A percentile compares a stretch with the other conserved stretches of the same genome.
Evolutionary conservation across 2,113 vertebrate species (phyloP).

Genomic region (Paralichthys olivaceus): DNA sequence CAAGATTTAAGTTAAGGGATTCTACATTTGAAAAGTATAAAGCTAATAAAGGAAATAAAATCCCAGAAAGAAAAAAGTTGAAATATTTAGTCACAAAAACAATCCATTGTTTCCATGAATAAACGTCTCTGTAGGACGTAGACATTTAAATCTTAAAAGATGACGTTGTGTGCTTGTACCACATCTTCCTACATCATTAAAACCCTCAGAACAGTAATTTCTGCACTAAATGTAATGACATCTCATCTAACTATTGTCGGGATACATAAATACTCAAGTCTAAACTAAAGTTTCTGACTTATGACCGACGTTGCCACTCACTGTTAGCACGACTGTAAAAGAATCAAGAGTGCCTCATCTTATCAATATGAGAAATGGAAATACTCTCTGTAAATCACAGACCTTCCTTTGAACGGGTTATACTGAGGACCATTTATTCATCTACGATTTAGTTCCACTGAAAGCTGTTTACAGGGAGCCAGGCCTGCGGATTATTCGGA

Average conservation of each 20-base stretch:
- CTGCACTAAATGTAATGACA: too few relatives aligned
- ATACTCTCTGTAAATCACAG: background rate
- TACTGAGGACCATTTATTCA: background rate
- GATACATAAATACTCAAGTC: too few relatives aligned
- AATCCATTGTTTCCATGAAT: background rate
- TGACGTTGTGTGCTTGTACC: background rate
- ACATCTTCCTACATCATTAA: background rate
- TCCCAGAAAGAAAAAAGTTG: background rate
- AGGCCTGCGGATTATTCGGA: background rate
- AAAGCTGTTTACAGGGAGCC: background rate
- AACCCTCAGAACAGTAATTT: too few relatives aligned
- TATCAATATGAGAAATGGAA: background rate
- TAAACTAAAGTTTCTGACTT: too few relatives aligned
- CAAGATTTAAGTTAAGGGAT: constrained; percentile 38
- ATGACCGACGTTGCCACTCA: too few relatives aligned
- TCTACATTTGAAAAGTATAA: constrained; percentile 13
- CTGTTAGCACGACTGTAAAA: too few relatives aligned
- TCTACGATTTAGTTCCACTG: background rate
- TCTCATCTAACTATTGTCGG: too few relatives aligned
- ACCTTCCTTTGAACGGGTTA: background rate
- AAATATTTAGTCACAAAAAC: constrained; percentile 2
- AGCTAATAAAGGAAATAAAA: constrained; percentile 3
- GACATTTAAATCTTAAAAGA: too few relatives aligned
- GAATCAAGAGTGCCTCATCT: too few relatives aligned
- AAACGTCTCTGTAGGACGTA: background rate